Percentiles rank a stretch among this genome's conserved stretches.
These are phyloP conservation scores for Dasyurus viverrinus DNA, from an alignment of 2,113 vertebrate genomes.

Conservation along the genomic window DNA sequence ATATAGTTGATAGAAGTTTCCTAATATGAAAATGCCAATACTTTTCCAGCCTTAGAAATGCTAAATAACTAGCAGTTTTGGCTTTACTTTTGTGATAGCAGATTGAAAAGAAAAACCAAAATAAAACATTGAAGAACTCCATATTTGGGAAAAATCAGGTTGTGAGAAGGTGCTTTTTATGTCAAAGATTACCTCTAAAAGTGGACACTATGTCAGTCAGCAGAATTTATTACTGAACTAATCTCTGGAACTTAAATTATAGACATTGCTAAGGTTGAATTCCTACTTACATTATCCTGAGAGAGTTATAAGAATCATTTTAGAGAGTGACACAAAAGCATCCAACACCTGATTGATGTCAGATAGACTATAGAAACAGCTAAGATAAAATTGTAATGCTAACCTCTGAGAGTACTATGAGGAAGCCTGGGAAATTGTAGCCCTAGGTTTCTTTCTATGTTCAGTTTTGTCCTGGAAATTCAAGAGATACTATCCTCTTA, in stretches of 20 bases:
- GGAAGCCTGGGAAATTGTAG: slow-evolving; percentile 52
- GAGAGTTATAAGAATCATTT: slow-evolving; percentile 72
- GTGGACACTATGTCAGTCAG: slow-evolving; percentile 53
- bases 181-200: slow-evolving; percentile 62
- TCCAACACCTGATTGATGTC: slow-evolving; percentile 48
- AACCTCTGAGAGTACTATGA: background rate
- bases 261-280: slow-evolving; percentile 51
- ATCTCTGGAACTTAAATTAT: slow-evolving; percentile 60
- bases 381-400: slow-evolving; percentile 67
- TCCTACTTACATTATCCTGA: slow-evolving; percentile 44
- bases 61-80: slow-evolving; percentile 1
- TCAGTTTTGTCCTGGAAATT: slow-evolving; percentile 26
- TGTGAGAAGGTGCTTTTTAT: slow-evolving; percentile 32
- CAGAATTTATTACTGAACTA: slow-evolving; percentile 68
- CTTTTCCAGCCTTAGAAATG: background rate
- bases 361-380: slow-evolving; percentile 28
- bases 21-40: background rate
- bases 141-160: background rate
- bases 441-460: slow-evolving; percentile 30
- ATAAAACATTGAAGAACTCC: background rate
- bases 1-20: slow-evolving; percentile 38
- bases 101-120: slow-evolving; percentile 32
- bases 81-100: slow-evolving; percentile 53
- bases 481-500: background rate
- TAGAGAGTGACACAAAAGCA: slow-evolving; percentile 53